Evolutionary conservation across 2,888 invertebrate species (phyloP), one percentile per base, ranked within the genome.

Genomic region (Hirtodrosophila cameraria): DNA sequence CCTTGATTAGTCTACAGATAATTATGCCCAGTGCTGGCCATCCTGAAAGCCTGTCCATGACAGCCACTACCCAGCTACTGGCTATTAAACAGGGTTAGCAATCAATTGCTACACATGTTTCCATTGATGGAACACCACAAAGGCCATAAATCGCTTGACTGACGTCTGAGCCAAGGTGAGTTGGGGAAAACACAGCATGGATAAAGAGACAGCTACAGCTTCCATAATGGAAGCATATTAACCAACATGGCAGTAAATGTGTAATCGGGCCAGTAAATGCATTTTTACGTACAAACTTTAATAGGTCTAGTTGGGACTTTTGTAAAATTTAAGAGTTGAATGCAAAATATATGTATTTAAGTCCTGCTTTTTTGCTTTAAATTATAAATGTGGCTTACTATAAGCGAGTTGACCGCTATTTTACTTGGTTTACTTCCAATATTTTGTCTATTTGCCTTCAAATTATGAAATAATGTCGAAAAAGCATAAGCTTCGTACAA

Each of bases 61-160:
- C 49, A 53, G 16, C 11, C n/a, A n/a, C n/a, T n/a, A n/a, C n/a
- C n/a, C 30, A 31, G 42, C 27, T 42, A 12, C 39, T 28, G 54
- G 42, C 7, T 15, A 43, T 38, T 54, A 55, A 63, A 73, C 59
- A 46, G 36, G 39, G 49, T 55, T 43, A 39, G 63, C 75, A 78
- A 77, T 79, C 78, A 84, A 74, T 81, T 77, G 74, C 54, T 20
- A 49, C 61, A 50, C 63, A 65, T 60, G 57, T 46, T 70, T 42
- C 57, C 57, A 64, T 61, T 77, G 65, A 70, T 48, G 49, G 11
- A 11, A 38, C 54, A 35, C 62, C 61, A 59, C 46, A 67, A 75
- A 62, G 60, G 53, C 45, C 57, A 54, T 61, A 58, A 61, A 79
- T 46, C 38, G 55, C 60, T 59, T 52, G 53, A 57, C 55, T 54